Base-by-base conservation (phyloP, 2,888 invertebrate genomes). In the Copidosoma aretas region DNA sequence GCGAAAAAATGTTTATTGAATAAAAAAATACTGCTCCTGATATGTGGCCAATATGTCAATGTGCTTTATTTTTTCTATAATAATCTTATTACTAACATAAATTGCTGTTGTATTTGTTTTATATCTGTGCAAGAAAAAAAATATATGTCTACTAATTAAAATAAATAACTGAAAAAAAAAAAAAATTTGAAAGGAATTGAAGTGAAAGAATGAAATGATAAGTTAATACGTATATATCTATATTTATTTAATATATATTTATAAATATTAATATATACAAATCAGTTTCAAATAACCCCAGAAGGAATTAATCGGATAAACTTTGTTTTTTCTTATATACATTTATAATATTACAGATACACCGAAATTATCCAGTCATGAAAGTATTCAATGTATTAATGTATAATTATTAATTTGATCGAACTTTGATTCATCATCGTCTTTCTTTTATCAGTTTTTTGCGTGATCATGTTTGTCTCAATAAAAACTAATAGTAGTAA, bases 231-330 rank as follows among this genome's bases (percentile, higher is more conserved):
- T 76, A 75, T 78, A 78, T 78, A 79, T 78, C 77, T 79, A 75
- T 79, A 78, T 79, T 77, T 78, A 77, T 80, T 78, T 76, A 76
- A 65, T 76, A 77, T 80, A 80, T 80, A 77, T 80, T 80, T 81
- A 79, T 77, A n/a, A n/a, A n/a, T n/a, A n/a, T n/a, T n/a, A n/a
- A n/a, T 80, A 81, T 81, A 77, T 80, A 81, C 79, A 81, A 80
- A 80, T 77, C 79, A 78, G 74, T 77, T 75, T 75, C 75, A 77
- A 73, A 75, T 75, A 77, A 76, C 74, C 74, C 73, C 76, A 77
- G 73, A 73, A 75, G 79, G 80, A 78, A 76, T 79, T 77, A 77
- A 79, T 79, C 63, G 76, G 78, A 79, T 76, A 76, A 79, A 78
- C 75, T 75, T 76, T 74, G 67, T 75, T 75, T 69, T 63, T 69